phyloP scores from a whole-genome alignment of 2,113 vertebrate species.

The Alosa alosa region DNA sequence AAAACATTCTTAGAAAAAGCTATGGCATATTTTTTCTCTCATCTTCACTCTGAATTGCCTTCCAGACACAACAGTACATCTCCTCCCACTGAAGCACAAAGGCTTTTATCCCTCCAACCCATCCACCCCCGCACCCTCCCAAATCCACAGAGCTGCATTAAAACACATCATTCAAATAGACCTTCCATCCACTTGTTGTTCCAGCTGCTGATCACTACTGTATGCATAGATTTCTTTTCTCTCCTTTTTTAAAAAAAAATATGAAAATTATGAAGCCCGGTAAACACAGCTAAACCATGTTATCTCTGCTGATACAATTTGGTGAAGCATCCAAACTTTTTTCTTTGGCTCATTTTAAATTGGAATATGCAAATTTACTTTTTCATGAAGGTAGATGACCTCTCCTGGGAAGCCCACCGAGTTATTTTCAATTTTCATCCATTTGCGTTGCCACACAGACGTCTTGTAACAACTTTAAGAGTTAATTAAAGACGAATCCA shows the following conservation, averaged over 20 bases:
- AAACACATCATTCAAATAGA: slow-evolving; percentile 29
- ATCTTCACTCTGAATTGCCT: slow-evolving; percentile 29
- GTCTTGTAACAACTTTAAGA: background rate
- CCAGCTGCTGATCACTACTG: background rate
- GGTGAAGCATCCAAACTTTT: background rate
- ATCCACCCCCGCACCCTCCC: background rate
- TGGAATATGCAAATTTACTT: background rate
- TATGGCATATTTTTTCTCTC: slow-evolving; percentile 26
- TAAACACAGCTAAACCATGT: background rate
- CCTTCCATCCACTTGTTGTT: slow-evolving; percentile 26
- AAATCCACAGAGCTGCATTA: slow-evolving; percentile 22
- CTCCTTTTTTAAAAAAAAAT: background rate
- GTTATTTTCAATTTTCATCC: background rate
- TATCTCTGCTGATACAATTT: background rate
- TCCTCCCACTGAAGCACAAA: slow-evolving; percentile 26
- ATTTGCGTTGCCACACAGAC: background rate
- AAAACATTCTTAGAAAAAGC: slow-evolving; percentile 36
- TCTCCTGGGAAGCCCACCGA: background rate
- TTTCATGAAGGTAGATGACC: background rate
- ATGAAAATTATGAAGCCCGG: background rate
- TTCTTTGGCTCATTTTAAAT: background rate
- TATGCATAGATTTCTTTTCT: background rate
- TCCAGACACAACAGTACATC: slow-evolving; percentile 38
- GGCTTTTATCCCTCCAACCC: slow-evolving; percentile 37
- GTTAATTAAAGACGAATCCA: slow-evolving; percentile 2